Base-by-base conservation (phyloP, 2,113 vertebrate genomes). In the Naja naja region DNA sequence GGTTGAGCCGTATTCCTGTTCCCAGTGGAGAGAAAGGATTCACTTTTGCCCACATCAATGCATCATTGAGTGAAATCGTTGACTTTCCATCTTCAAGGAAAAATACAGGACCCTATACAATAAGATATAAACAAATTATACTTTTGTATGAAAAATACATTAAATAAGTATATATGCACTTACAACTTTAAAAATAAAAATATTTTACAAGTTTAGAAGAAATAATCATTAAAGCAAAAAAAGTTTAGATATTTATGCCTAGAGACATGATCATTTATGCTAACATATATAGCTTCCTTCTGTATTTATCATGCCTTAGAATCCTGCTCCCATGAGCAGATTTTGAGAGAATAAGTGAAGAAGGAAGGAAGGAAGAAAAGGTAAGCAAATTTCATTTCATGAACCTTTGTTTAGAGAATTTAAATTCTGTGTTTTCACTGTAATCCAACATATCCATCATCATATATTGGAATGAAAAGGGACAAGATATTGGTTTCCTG, bases 11-110 rank as follows among this genome's bases (percentile, higher is more conserved):
- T 93, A 99, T 96, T 94, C 99, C 99, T 27, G 99, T 99, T 92
- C 99, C 99, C 94, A 99, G 96, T 0, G 99, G 99, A 89, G 99
- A 99, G 96, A 99, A 99, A 5, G 99, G 99, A 95, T 99, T 99
- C 93, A 99, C 99, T 95, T 99, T 99, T 49, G 99, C 99, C 99
- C 99, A 99, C 99, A 99, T 99, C 93, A 99, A 95, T 85, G 99
- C 99, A 90, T 99, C 99, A 11, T 99, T 99, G 90, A 99, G 96
- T 2, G 99, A 99, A 96, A 99, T 97, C 1, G 98, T 97, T 1
- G 99, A 99, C 95, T 99, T 99, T 69, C 98, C 98, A 27, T 99
- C 99, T 97, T 99, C 99, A 85, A 99, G 98, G 93, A 99, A 97
- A 97, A 98, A 99, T 85, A 99, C 98, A 1, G 99, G 99, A 81